Conservation (phyloP, 1,140 invertebrate species). For the Drepana arcuata region DNA sequence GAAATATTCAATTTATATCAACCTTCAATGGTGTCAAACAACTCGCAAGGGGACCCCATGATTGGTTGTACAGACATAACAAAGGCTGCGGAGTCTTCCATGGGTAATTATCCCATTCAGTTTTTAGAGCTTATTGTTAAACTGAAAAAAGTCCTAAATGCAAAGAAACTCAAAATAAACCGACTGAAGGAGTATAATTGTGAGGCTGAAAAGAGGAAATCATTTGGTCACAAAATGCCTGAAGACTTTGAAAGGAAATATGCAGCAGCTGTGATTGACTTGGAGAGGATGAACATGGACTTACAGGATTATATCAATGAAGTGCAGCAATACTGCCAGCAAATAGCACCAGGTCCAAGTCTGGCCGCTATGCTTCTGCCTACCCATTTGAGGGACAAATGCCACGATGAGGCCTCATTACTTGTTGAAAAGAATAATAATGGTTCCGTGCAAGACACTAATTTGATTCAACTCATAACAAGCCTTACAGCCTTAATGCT, state of each 20-base stretch:
- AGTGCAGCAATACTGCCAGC: constrained; percentile 88
- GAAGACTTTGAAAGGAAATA: constrained; percentile 93
- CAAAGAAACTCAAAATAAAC: constrained; percentile 87
- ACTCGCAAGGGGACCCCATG: constrained; percentile 67
- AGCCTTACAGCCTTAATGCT: constrained; percentile 93
- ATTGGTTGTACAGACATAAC: constrained; percentile 64
- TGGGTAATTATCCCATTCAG: constrained; percentile 89
- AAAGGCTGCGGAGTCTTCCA: constrained; percentile 63
- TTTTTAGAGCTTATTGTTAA: constrained; percentile 90
- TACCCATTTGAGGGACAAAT: constrained; percentile 88
- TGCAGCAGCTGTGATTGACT: constrained; percentile 89
- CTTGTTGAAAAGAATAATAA: constrained; percentile 86
- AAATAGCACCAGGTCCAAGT: constrained; percentile 90
- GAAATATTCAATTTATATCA: constrained; percentile 55
- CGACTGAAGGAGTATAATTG: constrained; percentile 90
- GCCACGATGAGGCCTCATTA: constrained; percentile 85
- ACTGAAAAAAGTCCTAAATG: constrained; percentile 87
- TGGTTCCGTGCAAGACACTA: constrained; percentile 73
- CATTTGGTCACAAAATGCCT: constrained; percentile 82
- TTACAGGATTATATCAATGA: constrained; percentile 88
- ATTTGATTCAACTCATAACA: constrained; percentile 84
- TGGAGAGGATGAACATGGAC: constrained; percentile 93
- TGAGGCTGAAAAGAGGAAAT: constrained; percentile 89
- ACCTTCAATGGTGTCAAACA: constrained; percentile 27
- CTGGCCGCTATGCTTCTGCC: constrained; percentile 91